phyloP scores from a whole-genome alignment of 2,113 vertebrate genomes.

The zebrafish (Danio rerio) region DNA sequence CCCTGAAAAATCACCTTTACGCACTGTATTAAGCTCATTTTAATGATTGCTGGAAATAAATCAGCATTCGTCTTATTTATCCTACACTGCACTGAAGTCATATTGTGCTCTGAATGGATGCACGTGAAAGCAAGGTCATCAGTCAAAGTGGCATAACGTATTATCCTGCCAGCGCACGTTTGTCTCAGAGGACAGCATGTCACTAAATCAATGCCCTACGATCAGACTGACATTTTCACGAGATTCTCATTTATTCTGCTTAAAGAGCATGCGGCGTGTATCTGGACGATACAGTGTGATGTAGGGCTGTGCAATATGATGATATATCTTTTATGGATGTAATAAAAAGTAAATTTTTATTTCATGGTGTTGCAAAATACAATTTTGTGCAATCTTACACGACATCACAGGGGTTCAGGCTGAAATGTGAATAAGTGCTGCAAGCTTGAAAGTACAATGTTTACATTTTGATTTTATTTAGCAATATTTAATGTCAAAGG shows the following conservation, averaged over 20 bases:
- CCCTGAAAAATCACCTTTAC: background rate
- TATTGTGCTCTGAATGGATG: constrained; percentile 10
- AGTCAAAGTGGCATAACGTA: constrained; percentile 27
- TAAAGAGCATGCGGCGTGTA: too few relatives aligned
- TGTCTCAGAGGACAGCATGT: constrained; percentile 1
- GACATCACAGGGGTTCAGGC: too few relatives aligned
- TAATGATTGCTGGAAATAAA: constrained; percentile 14
- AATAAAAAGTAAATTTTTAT: too few relatives aligned
- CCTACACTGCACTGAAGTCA: background rate
- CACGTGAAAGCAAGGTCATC: constrained; percentile 10
- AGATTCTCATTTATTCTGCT: background rate
- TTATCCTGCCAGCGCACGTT: constrained; percentile 19
- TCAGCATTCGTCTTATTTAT: constrained; percentile 22
- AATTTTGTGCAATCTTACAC: too few relatives aligned
- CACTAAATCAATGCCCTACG: constrained; percentile 25
- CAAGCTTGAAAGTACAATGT: too few relatives aligned
- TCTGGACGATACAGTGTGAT: too few relatives aligned
- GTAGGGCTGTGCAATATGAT: too few relatives aligned
- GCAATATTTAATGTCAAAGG: too few relatives aligned
- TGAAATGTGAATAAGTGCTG: too few relatives aligned
- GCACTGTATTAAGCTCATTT: background rate
- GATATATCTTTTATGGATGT: too few relatives aligned
- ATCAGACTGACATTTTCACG: background rate
- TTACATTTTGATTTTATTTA: too few relatives aligned
- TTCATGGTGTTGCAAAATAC: too few relatives aligned